A percentile compares a stretch with the other conserved stretches of the same genome.
Evolutionary conservation across 2,888 invertebrate genomes (phyloP).

Genomic region (Mesoligia furuncula): DNA sequence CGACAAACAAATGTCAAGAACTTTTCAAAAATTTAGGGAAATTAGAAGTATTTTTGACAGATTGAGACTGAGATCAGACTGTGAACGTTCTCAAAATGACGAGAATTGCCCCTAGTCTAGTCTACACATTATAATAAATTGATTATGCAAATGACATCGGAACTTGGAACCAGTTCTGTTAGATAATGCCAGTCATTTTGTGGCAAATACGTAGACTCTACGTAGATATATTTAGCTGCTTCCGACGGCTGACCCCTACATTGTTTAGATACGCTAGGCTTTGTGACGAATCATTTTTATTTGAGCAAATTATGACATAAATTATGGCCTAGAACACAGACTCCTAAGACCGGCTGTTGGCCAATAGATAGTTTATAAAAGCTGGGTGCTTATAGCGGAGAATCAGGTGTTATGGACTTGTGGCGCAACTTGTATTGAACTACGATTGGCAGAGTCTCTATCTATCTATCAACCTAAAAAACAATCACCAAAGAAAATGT

Average conservation of each 20-base stretch:
- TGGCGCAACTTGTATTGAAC: not conserved
- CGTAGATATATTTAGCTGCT: not conserved
- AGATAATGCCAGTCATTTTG: not conserved
- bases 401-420: not conserved
- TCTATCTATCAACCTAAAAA: not conserved
- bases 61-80: too few relatives aligned
- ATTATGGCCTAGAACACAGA: not conserved
- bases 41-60: too few relatives aligned
- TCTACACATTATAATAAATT: not conserved
- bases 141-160: not conserved
- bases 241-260: not conserved
- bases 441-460: not conserved
- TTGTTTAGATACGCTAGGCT: not conserved
- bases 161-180: not conserved
- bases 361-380: not conserved
- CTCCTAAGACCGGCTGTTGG: not conserved
- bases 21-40: too few relatives aligned
- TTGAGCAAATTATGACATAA: not conserved
- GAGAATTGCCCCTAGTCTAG: not conserved
- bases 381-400: not conserved
- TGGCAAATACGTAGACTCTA: not conserved
- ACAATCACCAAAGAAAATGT: not conserved
- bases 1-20: too few relatives aligned
- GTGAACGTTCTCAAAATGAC: too few relatives aligned
- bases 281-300: not conserved